Evolutionary conservation across 1,140 invertebrate species (phyloP).

Genomic region (Paraescarpia echinospica): DNA sequence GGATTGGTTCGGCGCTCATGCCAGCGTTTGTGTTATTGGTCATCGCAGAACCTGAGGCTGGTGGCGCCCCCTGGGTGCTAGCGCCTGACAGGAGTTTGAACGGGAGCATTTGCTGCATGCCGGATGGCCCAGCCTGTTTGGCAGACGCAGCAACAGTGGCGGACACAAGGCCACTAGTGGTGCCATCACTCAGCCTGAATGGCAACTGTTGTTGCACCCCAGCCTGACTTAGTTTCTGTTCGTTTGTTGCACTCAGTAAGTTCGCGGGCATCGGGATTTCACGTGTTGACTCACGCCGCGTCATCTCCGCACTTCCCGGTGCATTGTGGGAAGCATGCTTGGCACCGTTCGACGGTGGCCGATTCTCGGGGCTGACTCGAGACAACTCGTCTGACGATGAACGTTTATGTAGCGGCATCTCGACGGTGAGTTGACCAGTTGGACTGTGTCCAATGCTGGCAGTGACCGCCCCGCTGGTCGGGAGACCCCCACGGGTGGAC

Average conservation of each 20-base stretch:
- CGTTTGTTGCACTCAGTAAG: constrained; percentile 79
- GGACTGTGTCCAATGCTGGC: background rate
- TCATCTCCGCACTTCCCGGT: constrained; percentile 27
- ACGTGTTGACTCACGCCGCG: constrained; percentile 26
- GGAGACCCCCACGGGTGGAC: background rate
- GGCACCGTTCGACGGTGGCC: background rate
- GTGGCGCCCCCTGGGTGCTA: background rate
- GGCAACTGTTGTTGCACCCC: constrained; percentile 80
- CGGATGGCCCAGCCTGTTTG: background rate
- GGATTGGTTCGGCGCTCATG: background rate
- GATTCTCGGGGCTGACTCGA: background rate
- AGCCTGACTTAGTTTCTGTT: constrained; percentile 69
- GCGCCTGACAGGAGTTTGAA: background rate
- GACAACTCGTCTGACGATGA: constrained; percentile 40
- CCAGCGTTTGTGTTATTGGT: background rate
- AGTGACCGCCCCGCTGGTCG: background rate
- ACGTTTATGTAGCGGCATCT: constrained; percentile 36
- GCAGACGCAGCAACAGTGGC: background rate
- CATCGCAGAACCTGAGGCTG: background rate
- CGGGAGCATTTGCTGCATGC: constrained; percentile 13
- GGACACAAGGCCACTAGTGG: background rate
- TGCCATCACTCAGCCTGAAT: constrained; percentile 71
- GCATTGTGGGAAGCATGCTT: constrained; percentile 29
- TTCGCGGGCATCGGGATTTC: constrained; percentile 66
- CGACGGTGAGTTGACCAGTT: background rate